Evolutionary conservation across 1,140 invertebrate genomes (phyloP).

Genomic region (Yoshiicerus persimilis): DNA sequence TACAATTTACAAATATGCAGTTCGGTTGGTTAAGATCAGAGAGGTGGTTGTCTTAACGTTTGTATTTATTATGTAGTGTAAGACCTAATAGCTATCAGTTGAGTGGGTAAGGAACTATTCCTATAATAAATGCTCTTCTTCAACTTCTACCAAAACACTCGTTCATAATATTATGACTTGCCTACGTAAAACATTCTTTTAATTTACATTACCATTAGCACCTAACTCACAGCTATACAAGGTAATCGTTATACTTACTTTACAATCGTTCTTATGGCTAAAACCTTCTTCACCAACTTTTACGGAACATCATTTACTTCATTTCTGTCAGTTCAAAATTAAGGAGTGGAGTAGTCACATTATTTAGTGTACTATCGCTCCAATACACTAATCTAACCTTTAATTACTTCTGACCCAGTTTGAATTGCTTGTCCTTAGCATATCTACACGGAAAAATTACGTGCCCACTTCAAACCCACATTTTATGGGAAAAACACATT

Average conservation of each 20-base stretch:
- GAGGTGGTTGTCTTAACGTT: background rate
- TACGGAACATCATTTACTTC: background rate
- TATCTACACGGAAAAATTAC: too few species aligned
- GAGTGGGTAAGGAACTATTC: background rate
- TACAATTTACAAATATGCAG: background rate
- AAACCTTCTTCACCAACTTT: background rate
- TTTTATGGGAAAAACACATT: too few species aligned
- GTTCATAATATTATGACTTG: background rate
- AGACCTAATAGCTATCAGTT: background rate
- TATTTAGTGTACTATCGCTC: background rate
- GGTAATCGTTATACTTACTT: background rate
- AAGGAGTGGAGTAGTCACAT: background rate
- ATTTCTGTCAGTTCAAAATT: background rate
- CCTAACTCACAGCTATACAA: background rate
- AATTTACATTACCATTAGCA: constrained; percentile 23
- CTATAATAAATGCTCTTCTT: background rate
- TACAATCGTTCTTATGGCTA: background rate
- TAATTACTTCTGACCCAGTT: background rate
- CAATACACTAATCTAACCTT: background rate
- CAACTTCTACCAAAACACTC: background rate
- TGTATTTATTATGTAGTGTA: background rate
- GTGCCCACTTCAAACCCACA: too few species aligned
- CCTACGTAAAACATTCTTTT: background rate
- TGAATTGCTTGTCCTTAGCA: background rate
- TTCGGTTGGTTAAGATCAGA: background rate